Evolutionary conservation across 1,140 invertebrate species (phyloP).

Genomic region (Meteorus sp.): DNA sequence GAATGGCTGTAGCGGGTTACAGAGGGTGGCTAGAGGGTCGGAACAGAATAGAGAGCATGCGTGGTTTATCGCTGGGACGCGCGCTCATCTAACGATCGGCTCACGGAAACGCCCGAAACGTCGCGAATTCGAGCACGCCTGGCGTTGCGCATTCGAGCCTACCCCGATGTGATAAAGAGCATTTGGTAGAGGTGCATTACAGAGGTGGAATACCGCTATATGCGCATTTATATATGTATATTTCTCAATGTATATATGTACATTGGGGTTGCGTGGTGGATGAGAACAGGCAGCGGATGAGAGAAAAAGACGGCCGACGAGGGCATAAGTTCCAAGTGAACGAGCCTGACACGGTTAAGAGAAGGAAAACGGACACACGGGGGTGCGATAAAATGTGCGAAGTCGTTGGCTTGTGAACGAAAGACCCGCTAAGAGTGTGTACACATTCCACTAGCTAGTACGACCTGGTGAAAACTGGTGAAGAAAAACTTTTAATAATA

Average conservation of each 20-base stretch:
- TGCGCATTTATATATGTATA: neutral
- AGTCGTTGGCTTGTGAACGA: constrained; percentile 14
- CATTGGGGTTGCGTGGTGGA: neutral
- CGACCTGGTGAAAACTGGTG: too few relatives aligned
- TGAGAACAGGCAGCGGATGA: neutral
- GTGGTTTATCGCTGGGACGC: constrained; percentile 11
- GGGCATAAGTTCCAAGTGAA: constrained; percentile 9
- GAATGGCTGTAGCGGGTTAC: neutral
- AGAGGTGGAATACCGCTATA: too few relatives aligned
- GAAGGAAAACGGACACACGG: neutral
- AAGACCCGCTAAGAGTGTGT: neutral
- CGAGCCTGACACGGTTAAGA: constrained; percentile 2
- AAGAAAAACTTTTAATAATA: too few relatives aligned
- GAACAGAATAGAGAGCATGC: constrained; percentile 8
- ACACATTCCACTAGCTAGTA: constrained; percentile 11
- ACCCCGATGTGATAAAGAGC: too few relatives aligned
- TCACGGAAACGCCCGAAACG: constrained; percentile 47
- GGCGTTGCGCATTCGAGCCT: neutral
- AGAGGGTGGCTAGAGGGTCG: too few relatives aligned
- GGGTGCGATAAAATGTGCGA: constrained; percentile 14
- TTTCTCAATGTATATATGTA: neutral
- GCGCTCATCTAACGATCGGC: constrained; percentile 47
- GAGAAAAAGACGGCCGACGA: neutral
- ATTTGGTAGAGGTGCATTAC: neutral
- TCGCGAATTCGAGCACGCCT: constrained; percentile 2